A percentile compares a stretch with the other conserved stretches of the same genome.
Evolutionary conservation across 2,797 vertebrate genomes (phyloP).

Genomic region (Gymnoscopelus braueri): DNA sequence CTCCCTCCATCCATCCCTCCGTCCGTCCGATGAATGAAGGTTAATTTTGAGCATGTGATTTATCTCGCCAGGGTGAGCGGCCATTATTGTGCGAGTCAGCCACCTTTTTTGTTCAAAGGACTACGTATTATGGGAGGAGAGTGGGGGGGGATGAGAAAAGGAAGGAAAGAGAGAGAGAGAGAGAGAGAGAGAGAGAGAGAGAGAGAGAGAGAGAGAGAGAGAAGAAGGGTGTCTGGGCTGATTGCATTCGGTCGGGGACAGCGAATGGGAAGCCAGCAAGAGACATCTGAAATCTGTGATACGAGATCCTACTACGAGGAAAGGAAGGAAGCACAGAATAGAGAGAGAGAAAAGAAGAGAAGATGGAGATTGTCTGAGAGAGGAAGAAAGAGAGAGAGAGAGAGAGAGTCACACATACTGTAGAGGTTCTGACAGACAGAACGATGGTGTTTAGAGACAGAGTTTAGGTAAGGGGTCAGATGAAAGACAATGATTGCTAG

Average conservation of each 20-base stretch:
- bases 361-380: neutral
- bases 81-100: constrained; percentile 68
- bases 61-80: constrained; percentile 82
- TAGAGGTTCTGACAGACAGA: no score
- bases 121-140: constrained; percentile 42
- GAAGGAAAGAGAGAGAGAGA: constrained; percentile 25
- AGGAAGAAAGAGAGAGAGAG: neutral
- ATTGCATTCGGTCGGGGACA: constrained; percentile 87
- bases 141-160: constrained; percentile 11
- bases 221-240: constrained; percentile 87
- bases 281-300: constrained; percentile 81
- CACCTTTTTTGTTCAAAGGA: constrained; percentile 81
- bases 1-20: constrained; percentile 78
- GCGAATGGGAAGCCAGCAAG: constrained; percentile 80
- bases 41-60: constrained; percentile 87
- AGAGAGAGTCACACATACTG: neutral
- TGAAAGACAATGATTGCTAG: no score
- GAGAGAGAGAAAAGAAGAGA: neutral
- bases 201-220: constrained; percentile 38
- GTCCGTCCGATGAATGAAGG: constrained; percentile 82
- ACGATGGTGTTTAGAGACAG: neutral
- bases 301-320: constrained; percentile 79
- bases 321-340: constrained; percentile 75
- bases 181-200: constrained; percentile 38
- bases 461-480: neutral